Conservation (phyloP, 2,113 vertebrate species). For the Okapia johnstoni region DNA sequence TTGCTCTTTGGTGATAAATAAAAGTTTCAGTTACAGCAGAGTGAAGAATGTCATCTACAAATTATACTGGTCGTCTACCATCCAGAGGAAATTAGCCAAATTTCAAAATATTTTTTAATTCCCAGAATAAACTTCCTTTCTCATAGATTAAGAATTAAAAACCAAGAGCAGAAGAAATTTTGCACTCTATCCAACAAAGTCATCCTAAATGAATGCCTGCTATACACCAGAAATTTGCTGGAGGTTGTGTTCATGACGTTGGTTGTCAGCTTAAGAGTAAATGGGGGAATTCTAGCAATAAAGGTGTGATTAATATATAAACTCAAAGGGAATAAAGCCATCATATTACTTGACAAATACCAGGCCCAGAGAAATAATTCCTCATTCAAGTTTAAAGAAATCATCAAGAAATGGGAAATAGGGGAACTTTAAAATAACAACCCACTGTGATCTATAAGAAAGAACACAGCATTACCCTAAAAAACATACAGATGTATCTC, state of each 20-base stretch:
- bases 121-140: background rate
- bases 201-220: background rate
- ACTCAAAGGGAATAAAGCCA: constrained; percentile 26
- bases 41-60: background rate
- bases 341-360: constrained; percentile 21
- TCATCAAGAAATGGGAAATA: background rate
- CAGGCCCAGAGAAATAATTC: constrained; percentile 7
- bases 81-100: background rate
- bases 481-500: background rate
- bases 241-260: background rate
- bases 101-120: constrained; percentile 10
- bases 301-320: background rate
- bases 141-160: constrained; percentile 4
- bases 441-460: background rate
- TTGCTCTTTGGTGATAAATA: background rate
- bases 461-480: background rate
- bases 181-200: background rate
- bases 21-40: background rate
- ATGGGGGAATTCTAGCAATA: constrained; percentile 25
- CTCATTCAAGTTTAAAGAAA: constrained; percentile 12
- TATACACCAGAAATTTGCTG: background rate
- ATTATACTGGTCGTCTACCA: background rate
- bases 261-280: background rate
- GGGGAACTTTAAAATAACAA: background rate
- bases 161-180: background rate